Evolutionary conservation across 2,113 vertebrate species (phyloP).

Genomic region (human (Homo sapiens)): GRCh38 chr2:143712001-143712500

Average conservation of each 20-base stretch:
- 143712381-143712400: background rate
- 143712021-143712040: background rate
- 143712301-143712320: background rate
- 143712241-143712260: background rate
- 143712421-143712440: background rate
- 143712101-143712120: background rate
- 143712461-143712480: background rate
- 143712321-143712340: background rate
- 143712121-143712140: background rate
- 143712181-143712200: background rate
- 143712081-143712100: background rate
- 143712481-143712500: background rate
- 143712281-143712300: background rate
- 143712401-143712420: background rate
- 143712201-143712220: background rate
- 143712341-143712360: background rate
- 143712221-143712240: background rate
- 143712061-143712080: background rate
- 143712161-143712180: background rate
- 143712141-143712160: accelerated
- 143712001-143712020: background rate
- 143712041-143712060: background rate
- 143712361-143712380: background rate
- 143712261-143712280: background rate
- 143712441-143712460: background rate